Percentiles rank a stretch among this genome's conserved stretches.
These are phyloP conservation scores for Philaethria dido DNA, from an alignment of 2,888 invertebrate species.

Conservation along the genomic window DNA sequence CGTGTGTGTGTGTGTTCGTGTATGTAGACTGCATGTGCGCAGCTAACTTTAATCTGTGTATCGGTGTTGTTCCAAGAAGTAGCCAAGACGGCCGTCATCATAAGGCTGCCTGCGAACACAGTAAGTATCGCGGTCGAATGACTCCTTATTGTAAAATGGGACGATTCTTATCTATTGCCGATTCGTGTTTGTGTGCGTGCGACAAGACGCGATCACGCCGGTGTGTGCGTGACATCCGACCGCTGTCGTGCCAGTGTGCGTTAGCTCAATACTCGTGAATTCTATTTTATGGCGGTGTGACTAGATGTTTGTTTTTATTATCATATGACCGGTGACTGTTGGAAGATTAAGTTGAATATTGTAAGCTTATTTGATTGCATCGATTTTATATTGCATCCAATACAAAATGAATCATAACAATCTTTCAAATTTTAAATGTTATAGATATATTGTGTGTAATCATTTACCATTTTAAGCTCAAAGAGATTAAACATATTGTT, in stretches of 20 bases:
- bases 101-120: slow-evolving; percentile 82
- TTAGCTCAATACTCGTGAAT: slow-evolving; percentile 79
- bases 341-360: slow-evolving; percentile 48
- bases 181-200: slow-evolving; percentile 63
- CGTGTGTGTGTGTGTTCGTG: slow-evolving; percentile 46
- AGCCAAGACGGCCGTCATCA: slow-evolving; percentile 82
- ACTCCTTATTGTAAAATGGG: slow-evolving; percentile 81
- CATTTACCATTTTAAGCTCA: neutral
- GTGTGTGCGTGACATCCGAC: slow-evolving; percentile 77
- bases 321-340: slow-evolving; percentile 76
- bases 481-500: neutral
- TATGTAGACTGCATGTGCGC: slow-evolving; percentile 66
- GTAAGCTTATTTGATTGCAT: neutral
- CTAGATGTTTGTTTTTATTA: slow-evolving; percentile 83
- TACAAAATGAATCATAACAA: too few species aligned
- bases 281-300: slow-evolving; percentile 79
- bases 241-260: slow-evolving; percentile 66
- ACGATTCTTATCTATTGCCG: slow-evolving; percentile 79
- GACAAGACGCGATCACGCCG: slow-evolving; percentile 52
- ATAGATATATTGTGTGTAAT: neutral
- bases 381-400: neutral
- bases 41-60: slow-evolving; percentile 66
- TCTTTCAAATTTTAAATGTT: too few species aligned
- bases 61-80: slow-evolving; percentile 67
- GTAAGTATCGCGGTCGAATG: slow-evolving; percentile 79